Conservation (phyloP, 2,888 invertebrate genomes). For the Dioctria rufipes region DNA sequence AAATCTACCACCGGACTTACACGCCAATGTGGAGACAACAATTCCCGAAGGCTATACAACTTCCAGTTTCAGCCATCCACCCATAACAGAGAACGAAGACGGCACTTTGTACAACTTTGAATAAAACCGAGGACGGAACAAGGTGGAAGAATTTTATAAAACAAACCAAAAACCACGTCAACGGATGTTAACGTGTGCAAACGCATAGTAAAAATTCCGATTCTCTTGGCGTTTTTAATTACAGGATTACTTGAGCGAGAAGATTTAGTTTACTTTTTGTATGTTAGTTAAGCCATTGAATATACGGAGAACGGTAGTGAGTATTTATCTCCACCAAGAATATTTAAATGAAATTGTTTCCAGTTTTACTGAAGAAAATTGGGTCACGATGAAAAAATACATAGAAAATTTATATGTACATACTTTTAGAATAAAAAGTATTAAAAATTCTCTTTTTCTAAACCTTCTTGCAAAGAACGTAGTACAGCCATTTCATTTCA, state of each 20-base stretch:
- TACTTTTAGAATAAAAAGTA: too few relatives aligned
- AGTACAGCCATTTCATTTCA: too few relatives aligned
- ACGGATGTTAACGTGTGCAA: slow-evolving; percentile 9
- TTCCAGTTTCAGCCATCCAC: slow-evolving; percentile 44
- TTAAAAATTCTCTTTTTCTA: too few relatives aligned
- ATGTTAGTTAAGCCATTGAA: too few relatives aligned
- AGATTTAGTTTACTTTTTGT: too few relatives aligned
- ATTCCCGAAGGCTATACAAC: slow-evolving; percentile 57
- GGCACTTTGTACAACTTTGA: slow-evolving; percentile 19
- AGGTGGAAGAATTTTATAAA: slow-evolving; percentile 42
- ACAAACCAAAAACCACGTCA: slow-evolving; percentile 16
- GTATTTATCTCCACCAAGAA: too few relatives aligned
- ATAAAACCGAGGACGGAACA: slow-evolving; percentile 16
- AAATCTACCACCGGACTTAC: slow-evolving; percentile 56
- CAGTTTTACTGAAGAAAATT: too few relatives aligned
- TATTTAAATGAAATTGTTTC: too few relatives aligned
- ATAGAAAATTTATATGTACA: too few relatives aligned
- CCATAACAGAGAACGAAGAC: slow-evolving; percentile 24
- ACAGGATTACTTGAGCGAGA: neutral
- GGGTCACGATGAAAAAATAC: too few relatives aligned
- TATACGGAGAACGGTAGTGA: too few relatives aligned
- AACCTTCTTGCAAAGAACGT: too few relatives aligned
- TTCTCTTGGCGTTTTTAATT: slow-evolving; percentile 25
- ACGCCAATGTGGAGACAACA: slow-evolving; percentile 58
- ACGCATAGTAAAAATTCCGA: slow-evolving; percentile 20